These are phyloP conservation scores for Scytalopus superciliaris DNA, from an alignment of 2,113 vertebrate genomes.

Conservation along the genomic window DNA sequence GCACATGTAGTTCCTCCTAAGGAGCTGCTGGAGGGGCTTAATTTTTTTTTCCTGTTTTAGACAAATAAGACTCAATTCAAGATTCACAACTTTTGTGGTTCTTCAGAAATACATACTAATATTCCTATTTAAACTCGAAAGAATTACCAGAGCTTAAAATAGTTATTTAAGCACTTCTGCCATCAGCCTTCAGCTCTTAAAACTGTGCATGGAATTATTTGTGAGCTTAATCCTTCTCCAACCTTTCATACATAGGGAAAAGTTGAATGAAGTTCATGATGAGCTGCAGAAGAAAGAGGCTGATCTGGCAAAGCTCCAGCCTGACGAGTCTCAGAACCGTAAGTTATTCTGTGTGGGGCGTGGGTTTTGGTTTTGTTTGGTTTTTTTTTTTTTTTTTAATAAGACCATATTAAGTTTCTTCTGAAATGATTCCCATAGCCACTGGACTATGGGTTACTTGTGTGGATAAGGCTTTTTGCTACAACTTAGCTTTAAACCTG, in stretches of 20 bases:
- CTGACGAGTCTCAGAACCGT: conserved; percentile 87
- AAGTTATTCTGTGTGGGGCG: background rate
- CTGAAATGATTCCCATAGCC: background rate
- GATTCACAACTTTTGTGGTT: background rate
- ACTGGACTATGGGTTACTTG: background rate
- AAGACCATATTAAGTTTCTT: background rate
- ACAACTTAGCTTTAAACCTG: background rate
- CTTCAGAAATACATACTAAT: background rate
- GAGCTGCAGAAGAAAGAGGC: conserved; percentile 97
- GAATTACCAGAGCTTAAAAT: background rate
- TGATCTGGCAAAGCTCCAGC: conserved; percentile 92
- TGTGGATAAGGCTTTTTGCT: background rate
- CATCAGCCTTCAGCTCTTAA: background rate
- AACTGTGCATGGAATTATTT: background rate
- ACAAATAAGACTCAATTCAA: background rate
- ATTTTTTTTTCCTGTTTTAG: background rate
- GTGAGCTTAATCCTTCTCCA: background rate
- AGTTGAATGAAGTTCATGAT: conserved; percentile 92
- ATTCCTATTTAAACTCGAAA: background rate
- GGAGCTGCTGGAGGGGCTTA: background rate
- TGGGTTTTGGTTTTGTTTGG: background rate
- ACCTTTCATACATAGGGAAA: conserved; percentile 80
- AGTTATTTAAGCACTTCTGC: background rate
- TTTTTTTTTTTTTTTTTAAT: background rate
- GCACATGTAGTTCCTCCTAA: background rate